Evolutionary conservation across 1,140 invertebrate species (phyloP), one percentile per base, ranked within the genome.

Genomic region (Drosophila subobscura): DNA sequence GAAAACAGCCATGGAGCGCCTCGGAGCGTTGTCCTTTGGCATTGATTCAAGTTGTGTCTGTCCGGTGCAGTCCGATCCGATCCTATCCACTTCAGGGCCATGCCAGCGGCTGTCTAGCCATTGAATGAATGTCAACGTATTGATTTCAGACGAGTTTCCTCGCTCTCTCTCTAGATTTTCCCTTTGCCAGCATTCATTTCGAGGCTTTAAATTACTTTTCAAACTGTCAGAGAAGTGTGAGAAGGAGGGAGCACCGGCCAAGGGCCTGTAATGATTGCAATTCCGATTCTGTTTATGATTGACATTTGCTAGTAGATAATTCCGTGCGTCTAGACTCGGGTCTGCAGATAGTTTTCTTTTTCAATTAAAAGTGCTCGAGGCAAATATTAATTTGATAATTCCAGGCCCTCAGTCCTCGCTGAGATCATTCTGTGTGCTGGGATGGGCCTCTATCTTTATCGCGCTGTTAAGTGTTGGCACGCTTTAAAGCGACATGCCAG

Each of bases 381-480:
- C 50, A 40, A 44, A 53, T 63, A 50, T 51, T 72, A 45, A 50
- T 37, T 52, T 12, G 14, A 6, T 67, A 23, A 70, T 51, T 66
- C 7, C 27, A 22, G 20, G 23, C 20, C 45, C 41, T 52, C 16
- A 20, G 16, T 33, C 23, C 16, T 29, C 12, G 22, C 27, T 37
- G 33, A 20, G 25, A 45, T 33, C 29, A 4, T 42, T 64, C 16
- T 20, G 41, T 41, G n/a, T 29, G 44, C n/a, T n/a, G n/a, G n/a
- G n/a, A n/a, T n/a, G n/a, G n/a, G n/a, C n/a, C n/a, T n/a, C n/a
- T n/a, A 75, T 81, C 83, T 88, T 85, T 88, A 85, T 85, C 59
- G 60, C 60, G 54, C 29, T 81, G 83, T 77, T 85, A 85, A 88
- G 81, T 81, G 83, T 77, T 88, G 81, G 54, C 81, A 78, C 83